Conservation (phyloP, 2,888 invertebrate genomes). For the Troglohyphantes excavatus region DNA sequence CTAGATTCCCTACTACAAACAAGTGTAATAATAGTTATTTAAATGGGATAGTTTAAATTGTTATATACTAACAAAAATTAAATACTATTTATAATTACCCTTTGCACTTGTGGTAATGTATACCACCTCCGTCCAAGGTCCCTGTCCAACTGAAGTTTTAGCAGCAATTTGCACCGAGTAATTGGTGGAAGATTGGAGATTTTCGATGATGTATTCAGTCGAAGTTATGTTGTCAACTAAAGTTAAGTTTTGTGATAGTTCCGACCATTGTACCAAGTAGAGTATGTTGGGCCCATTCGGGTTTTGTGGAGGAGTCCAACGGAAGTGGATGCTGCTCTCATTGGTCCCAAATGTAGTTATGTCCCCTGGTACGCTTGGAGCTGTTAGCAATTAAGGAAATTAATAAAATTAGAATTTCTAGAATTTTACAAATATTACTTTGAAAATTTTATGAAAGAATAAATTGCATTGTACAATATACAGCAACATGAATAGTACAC, state of each 20-base stretch:
- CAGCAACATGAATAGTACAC: too few species aligned
- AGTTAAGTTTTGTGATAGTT: not conserved
- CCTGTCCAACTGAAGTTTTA: not conserved
- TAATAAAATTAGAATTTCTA: too few species aligned
- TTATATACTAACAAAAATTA: not conserved
- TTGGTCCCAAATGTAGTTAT: not conserved
- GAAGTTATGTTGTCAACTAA: not conserved
- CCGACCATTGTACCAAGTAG: constrained; percentile 17
- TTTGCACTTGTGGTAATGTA: not conserved
- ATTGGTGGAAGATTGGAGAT: constrained; percentile 4
- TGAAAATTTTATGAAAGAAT: too few species aligned
- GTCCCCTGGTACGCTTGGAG: constrained; percentile 8
- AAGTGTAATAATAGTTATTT: too few species aligned
- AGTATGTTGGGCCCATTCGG: constrained; percentile 11
- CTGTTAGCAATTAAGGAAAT: too few species aligned
- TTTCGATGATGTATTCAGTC: not conserved
- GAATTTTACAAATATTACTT: too few species aligned
- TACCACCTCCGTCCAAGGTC: not conserved
- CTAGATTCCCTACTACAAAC: too few species aligned
- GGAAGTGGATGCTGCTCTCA: not conserved
- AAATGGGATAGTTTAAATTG: too few species aligned
- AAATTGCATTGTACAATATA: too few species aligned
- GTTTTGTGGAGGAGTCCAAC: constrained; percentile 30
- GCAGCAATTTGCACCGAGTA: constrained; percentile 10
- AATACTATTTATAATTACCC: not conserved